Conservation (phyloP, 2,888 invertebrate genomes). For the Melinaea menophilus region DNA sequence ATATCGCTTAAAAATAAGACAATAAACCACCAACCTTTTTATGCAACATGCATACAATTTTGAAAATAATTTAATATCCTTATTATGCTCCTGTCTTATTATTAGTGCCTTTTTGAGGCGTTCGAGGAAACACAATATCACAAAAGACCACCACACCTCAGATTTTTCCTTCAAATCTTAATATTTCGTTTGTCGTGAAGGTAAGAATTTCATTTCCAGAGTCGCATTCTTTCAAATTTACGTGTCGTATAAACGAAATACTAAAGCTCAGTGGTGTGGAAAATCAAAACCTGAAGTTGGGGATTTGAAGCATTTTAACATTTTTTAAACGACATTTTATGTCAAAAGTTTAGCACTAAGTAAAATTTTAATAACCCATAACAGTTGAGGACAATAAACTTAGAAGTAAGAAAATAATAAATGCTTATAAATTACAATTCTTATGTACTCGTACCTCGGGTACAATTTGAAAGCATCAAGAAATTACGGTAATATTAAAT, state of each 20-base stretch:
- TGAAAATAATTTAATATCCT: too few relatives aligned
- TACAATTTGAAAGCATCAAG: too few relatives aligned
- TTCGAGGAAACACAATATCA: slow-evolving; percentile 2
- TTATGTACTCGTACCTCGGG: too few relatives aligned
- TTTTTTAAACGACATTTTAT: not conserved
- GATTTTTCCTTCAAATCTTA: not conserved
- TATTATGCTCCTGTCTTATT: too few relatives aligned
- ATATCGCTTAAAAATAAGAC: too few relatives aligned
- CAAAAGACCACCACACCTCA: slow-evolving; percentile 8
- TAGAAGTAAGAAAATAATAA: not conserved
- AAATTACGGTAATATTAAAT: too few relatives aligned
- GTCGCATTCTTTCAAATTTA: slow-evolving; percentile 18
- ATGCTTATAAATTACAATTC: not conserved
- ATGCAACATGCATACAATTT: too few relatives aligned
- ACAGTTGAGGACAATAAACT: not conserved
- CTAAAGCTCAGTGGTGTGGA: slow-evolving; percentile 18
- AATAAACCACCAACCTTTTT: too few relatives aligned
- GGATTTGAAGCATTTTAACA: slow-evolving; percentile 11
- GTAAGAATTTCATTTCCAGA: slow-evolving; percentile 16
- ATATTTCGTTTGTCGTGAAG: slow-evolving; percentile 8
- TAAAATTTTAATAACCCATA: not conserved
- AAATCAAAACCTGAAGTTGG: slow-evolving; percentile 20
- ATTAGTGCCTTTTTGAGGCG: too few relatives aligned
- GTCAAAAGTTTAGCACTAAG: not conserved
- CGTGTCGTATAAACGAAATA: slow-evolving; percentile 23